These are phyloP conservation scores for Drosophila bocki DNA, from an alignment of 1,140 invertebrate genomes.

Conservation along the genomic window DNA sequence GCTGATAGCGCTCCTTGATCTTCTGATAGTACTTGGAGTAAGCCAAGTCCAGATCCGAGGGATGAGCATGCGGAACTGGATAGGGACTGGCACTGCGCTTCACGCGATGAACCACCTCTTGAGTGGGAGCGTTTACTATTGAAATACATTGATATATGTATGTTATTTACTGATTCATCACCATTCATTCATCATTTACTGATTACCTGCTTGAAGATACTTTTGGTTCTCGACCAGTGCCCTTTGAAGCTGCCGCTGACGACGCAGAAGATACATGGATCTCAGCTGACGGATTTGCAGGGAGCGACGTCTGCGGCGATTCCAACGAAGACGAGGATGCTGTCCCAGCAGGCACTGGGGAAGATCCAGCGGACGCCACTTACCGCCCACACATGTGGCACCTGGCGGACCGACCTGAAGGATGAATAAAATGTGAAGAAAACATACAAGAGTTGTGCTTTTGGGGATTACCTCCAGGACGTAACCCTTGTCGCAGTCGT, in stretches of 20 bases:
- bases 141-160: not conserved
- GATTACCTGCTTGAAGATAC: not conserved
- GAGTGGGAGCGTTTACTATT: not conserved
- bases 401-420: slow-evolving; percentile 92
- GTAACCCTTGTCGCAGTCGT: slow-evolving; percentile 97
- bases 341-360: slow-evolving; percentile 90
- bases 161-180: not conserved
- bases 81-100: slow-evolving; percentile 50
- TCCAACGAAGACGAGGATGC: slow-evolving; percentile 93
- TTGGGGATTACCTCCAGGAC: slow-evolving; percentile 88
- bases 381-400: slow-evolving; percentile 86
- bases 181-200: no score
- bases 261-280: slow-evolving; percentile 85
- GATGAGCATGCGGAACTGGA: slow-evolving; percentile 34
- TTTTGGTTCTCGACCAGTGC: slow-evolving; percentile 43
- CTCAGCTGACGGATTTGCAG: slow-evolving; percentile 86
- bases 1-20: slow-evolving; percentile 79
- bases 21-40: slow-evolving; percentile 81
- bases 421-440: no score
- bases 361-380: slow-evolving; percentile 80
- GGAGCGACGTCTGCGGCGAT: slow-evolving; percentile 88
- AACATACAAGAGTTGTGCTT: not conserved
- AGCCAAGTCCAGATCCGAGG: slow-evolving; percentile 67
- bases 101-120: slow-evolving; percentile 9
- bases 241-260: slow-evolving; percentile 62